Conservation (phyloP, 2,888 invertebrate genomes). For the Caenorhabditis japonica region DNA sequence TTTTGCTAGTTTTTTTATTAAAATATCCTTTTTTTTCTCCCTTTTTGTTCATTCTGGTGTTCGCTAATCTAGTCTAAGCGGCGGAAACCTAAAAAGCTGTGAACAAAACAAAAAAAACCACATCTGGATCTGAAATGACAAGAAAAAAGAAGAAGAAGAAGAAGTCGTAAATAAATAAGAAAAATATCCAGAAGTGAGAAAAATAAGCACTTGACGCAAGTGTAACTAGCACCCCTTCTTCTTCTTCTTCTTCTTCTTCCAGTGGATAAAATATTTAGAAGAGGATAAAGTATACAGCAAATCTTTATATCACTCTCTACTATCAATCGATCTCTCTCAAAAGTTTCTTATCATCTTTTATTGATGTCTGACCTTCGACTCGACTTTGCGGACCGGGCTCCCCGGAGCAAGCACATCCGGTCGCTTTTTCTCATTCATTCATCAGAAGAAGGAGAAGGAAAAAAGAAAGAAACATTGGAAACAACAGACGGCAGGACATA, state of each 20-base stretch:
- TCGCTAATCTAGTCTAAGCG: neutral
- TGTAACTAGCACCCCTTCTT: neutral
- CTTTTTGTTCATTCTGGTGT: neutral
- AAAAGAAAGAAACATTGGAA: constrained; percentile 25
- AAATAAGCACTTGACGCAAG: constrained; percentile 5
- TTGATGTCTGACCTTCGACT: constrained; percentile 42
- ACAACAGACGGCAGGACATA: constrained; percentile 19
- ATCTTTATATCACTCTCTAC: neutral
- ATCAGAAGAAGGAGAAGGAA: no score
- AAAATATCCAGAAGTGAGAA: neutral
- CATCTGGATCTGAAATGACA: neutral
- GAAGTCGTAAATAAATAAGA: constrained; percentile 1
- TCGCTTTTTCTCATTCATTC: constrained; percentile 25
- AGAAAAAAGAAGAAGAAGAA: constrained; percentile 12
- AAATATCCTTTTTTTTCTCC: neutral
- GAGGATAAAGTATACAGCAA: no score
- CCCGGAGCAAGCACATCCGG: constrained; percentile 14
- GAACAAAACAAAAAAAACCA: constrained; percentile 10
- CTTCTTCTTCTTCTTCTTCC: neutral
- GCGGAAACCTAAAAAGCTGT: no score
- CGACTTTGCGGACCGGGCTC: no score
- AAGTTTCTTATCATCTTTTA: constrained; percentile 34
- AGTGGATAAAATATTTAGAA: constrained; percentile 4
- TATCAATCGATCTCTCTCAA: neutral
- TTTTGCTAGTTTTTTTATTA: neutral